These are phyloP conservation scores for Phylloscopus trochilus DNA, from an alignment of 2,113 vertebrate species.

Conservation along the genomic window DNA sequence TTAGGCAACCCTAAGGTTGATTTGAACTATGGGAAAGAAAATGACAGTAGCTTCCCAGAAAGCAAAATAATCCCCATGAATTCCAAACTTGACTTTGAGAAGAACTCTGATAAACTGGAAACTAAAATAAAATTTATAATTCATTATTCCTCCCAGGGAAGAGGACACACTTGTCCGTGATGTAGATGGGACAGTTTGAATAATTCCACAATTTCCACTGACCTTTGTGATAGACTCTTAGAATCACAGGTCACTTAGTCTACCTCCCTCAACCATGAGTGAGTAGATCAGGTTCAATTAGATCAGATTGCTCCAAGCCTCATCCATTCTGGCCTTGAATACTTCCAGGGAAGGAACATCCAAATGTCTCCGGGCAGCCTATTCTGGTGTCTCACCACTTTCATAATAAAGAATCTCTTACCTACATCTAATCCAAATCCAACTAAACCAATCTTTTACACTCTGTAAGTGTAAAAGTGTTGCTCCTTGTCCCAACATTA, in stretches of 20 bases:
- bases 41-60: not conserved
- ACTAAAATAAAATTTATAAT: not conserved
- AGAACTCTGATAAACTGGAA: not conserved
- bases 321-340: not conserved
- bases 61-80: not conserved
- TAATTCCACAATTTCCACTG: not conserved
- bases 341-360: not conserved
- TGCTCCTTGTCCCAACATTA: not conserved
- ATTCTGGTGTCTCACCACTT: not conserved
- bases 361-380: not conserved
- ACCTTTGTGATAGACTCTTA: not conserved
- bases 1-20: not conserved
- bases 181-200: not conserved
- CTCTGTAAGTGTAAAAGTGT: not conserved
- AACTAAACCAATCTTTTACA: not conserved
- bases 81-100: not conserved
- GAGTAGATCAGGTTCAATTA: not conserved
- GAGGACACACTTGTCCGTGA: not conserved
- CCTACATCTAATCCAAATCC: not conserved
- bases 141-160: not conserved
- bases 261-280: accelerated
- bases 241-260: not conserved
- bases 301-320: not conserved
- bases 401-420: not conserved
- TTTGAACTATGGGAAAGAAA: not conserved